Percentiles rank a stretch among this genome's conserved stretches.
phyloP scores from a whole-genome alignment of 2,888 invertebrate species.

The Eugnorisma glareosa region DNA sequence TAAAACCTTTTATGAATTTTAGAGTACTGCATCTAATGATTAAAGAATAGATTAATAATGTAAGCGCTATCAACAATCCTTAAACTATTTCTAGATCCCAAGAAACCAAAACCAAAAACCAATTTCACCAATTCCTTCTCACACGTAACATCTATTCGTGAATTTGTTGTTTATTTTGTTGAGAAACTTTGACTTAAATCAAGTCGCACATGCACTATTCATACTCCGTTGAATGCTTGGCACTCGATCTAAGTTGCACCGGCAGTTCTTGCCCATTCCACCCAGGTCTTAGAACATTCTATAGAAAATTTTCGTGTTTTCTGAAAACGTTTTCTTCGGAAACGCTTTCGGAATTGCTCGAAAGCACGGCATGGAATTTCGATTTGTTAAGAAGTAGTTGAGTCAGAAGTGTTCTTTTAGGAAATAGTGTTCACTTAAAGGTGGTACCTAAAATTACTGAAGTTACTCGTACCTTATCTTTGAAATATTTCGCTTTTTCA shows the following conservation, averaged over 20 bases:
- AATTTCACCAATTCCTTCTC: not conserved
- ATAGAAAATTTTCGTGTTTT: conserved; percentile 56
- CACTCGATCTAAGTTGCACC: conserved; percentile 58
- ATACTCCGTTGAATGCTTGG: conserved; percentile 53
- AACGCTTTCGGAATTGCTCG: conserved; percentile 37
- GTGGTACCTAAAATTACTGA: not conserved
- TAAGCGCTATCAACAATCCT: not conserved
- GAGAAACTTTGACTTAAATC: conserved; percentile 55
- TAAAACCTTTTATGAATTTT: not conserved
- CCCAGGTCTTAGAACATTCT: conserved; percentile 25
- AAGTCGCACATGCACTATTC: conserved; percentile 56
- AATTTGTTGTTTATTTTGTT: conserved; percentile 44
- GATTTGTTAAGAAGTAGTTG: conserved; percentile 34
- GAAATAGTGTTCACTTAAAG: conserved; percentile 17
- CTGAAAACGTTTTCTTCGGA: conserved; percentile 46
- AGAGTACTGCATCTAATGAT: not conserved
- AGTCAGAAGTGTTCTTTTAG: conserved; percentile 10
- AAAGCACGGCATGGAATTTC: conserved; percentile 48
- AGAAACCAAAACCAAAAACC: not conserved
- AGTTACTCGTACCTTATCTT: conserved; percentile 1
- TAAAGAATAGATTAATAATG: not conserved
- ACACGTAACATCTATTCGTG: conserved; percentile 4
- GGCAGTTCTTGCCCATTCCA: conserved; percentile 31
- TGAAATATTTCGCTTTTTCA: not conserved
- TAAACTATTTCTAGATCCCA: not conserved